These are phyloP conservation scores for Morone chrysops DNA, from an alignment of 2,113 vertebrate species.

Conservation along the genomic window DNA sequence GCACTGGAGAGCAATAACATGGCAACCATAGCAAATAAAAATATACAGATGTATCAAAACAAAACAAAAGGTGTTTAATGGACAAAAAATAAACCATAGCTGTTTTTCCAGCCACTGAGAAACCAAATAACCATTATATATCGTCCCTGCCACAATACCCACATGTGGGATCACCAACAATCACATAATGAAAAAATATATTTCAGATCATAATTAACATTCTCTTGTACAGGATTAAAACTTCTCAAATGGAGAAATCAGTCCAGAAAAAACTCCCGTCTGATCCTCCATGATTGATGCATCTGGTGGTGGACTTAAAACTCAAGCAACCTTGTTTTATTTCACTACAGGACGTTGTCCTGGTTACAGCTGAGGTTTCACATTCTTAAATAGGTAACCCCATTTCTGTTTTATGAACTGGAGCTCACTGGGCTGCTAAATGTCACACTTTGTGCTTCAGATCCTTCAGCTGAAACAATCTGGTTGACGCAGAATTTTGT, in stretches of 20 bases:
- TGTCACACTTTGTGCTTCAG: neutral
- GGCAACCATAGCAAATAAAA: constrained; percentile 10
- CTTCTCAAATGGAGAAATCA: constrained; percentile 7
- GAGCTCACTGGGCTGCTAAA: neutral
- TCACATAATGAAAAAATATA: constrained; percentile 31
- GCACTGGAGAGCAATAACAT: neutral
- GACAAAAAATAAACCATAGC: neutral
- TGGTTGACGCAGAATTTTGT: neutral
- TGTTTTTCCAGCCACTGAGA: constrained; percentile 8
- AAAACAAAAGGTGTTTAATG: constrained; percentile 28
- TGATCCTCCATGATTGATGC: neutral
- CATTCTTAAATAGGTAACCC: constrained; percentile 13
- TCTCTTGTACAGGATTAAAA: constrained; percentile 6
- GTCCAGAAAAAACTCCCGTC: neutral
- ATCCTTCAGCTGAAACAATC: neutral
- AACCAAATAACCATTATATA: constrained; percentile 40
- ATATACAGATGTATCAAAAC: constrained; percentile 30
- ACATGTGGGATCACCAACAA: constrained; percentile 16
- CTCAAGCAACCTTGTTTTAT: neutral
- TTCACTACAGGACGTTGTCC: neutral
- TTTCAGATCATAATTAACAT: constrained; percentile 23
- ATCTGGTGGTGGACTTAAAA: neutral
- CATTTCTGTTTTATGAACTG: neutral
- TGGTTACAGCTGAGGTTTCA: constrained; percentile 5
- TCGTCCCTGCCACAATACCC: constrained; percentile 37